Conservation (phyloP, 2,113 vertebrate genomes). For the Aythya baeri region DNA sequence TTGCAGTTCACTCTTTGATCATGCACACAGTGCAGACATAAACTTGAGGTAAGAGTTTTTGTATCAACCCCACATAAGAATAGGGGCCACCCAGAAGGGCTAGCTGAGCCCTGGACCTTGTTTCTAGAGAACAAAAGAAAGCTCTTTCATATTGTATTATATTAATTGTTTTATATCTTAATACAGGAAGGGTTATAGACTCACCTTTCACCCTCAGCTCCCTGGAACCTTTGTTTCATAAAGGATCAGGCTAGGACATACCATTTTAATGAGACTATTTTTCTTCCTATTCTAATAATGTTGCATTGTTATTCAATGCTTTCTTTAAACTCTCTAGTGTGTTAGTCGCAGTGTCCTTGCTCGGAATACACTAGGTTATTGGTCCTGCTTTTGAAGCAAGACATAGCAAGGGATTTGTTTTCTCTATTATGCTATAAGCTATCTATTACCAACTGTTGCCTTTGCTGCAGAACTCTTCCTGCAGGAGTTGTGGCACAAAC, state of each 20-base stretch:
- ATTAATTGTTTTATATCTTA: neutral
- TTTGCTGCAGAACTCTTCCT: neutral
- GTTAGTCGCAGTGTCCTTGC: neutral
- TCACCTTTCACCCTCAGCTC: neutral
- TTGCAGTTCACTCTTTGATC: slow-evolving; percentile 35
- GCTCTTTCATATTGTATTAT: neutral
- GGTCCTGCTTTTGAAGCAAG: neutral
- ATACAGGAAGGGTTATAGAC: neutral
- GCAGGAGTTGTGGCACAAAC: neutral
- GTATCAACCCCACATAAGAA: neutral
- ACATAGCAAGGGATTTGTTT: neutral
- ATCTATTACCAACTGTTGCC: neutral
- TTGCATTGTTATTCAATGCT: neutral
- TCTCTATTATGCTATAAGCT: neutral
- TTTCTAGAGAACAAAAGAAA: neutral
- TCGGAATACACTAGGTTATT: neutral
- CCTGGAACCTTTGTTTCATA: neutral
- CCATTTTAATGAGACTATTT: neutral
- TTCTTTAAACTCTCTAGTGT: neutral
- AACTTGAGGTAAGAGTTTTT: slow-evolving; percentile 22
- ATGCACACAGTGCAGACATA: neutral
- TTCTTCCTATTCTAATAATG: neutral
- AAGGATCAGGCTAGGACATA: neutral
- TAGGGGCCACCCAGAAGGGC: slow-evolving; percentile 29
- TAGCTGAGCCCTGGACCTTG: neutral